phyloP scores from a whole-genome alignment of 2,888 invertebrate genomes.

The Zaprionus bogoriensis region DNA sequence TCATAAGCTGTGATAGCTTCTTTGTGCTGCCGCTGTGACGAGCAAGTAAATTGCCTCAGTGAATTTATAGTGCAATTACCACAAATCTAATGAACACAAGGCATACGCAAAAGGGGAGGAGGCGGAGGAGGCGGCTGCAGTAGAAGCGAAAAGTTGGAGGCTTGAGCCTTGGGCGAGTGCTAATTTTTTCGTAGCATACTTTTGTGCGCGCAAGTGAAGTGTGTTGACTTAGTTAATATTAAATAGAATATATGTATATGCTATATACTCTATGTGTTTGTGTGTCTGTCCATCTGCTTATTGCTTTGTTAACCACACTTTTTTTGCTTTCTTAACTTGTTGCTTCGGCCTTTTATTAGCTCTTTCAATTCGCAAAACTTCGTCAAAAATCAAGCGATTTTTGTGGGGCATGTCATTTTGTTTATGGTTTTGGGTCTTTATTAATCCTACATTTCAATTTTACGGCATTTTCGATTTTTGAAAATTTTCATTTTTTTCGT shows the following conservation, averaged over 20 bases:
- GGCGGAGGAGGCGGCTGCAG: background rate
- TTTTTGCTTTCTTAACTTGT: too few species aligned
- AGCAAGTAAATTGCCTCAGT: conserved; percentile 69
- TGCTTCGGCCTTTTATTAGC: too few species aligned
- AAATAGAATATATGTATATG: background rate
- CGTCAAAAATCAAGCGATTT: too few species aligned
- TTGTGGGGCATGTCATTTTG: too few species aligned
- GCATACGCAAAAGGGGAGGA: background rate
- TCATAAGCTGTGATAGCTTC: conserved; percentile 73
- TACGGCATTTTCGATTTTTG: too few species aligned
- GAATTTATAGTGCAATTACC: conserved; percentile 74
- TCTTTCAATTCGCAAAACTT: too few species aligned
- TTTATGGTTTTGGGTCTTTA: too few species aligned
- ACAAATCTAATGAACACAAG: conserved; percentile 64
- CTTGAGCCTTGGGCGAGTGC: background rate
- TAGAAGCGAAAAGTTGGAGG: background rate
- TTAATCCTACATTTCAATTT: too few species aligned
- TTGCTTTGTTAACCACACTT: too few species aligned
- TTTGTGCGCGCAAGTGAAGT: conserved; percentile 9
- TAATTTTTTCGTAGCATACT: conserved; percentile 42
- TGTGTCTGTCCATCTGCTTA: too few species aligned
- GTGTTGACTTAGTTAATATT: background rate
- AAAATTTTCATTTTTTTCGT: too few species aligned
- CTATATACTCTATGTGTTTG: too few species aligned
- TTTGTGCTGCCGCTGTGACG: conserved; percentile 56